Evolutionary conservation across 2,113 vertebrate genomes (phyloP).

Genomic region (Urocolius indicus): DNA sequence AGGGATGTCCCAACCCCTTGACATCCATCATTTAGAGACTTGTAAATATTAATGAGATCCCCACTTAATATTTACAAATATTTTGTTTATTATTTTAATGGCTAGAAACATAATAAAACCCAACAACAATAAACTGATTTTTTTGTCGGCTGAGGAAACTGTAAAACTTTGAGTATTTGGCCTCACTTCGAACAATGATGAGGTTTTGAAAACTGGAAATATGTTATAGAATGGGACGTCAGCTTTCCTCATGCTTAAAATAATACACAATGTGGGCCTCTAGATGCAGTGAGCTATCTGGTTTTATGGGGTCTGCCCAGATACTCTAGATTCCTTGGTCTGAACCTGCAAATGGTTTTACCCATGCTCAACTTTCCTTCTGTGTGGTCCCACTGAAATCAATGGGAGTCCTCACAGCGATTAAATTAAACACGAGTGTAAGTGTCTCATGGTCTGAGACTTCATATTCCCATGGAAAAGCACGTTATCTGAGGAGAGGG

Average conservation of each 20-base stretch:
- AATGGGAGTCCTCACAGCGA: background rate
- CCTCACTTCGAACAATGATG: background rate
- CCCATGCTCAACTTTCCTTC: conserved; percentile 5
- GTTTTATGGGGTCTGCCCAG: conserved; percentile 12
- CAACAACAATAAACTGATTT: background rate
- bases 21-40: no score
- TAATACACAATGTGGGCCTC: background rate
- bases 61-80: no score
- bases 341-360: conserved; percentile 16
- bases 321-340: conserved; percentile 40
- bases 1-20: no score
- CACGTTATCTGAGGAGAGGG: background rate
- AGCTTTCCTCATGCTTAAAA: background rate
- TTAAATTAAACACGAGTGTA: background rate
- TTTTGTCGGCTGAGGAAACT: background rate
- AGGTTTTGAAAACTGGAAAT: background rate
- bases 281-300: background rate
- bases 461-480: background rate
- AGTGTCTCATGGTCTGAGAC: background rate
- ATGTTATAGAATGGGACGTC: background rate
- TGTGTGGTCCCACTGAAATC: conserved; percentile 46
- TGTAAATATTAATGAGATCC: no score
- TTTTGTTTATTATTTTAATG: background rate
- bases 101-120: background rate
- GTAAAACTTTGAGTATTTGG: background rate